A percentile compares a stretch with the other conserved stretches of the same genome.
These are phyloP conservation scores for Phalanger gymnotis DNA, from an alignment of 2,797 vertebrate species.

Conservation along the genomic window DNA sequence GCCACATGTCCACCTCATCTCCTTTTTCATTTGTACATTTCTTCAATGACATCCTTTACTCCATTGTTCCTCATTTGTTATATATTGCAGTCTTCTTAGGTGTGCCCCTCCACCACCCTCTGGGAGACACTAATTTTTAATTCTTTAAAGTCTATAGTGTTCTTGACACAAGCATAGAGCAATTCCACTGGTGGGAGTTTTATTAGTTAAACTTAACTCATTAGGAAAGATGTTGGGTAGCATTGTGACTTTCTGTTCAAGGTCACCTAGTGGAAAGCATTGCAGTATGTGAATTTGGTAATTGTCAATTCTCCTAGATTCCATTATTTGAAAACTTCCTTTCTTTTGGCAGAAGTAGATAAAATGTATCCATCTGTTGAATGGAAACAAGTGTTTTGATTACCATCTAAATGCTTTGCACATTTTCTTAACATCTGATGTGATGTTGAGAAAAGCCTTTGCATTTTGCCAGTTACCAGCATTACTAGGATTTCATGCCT, in stretches of 20 bases:
- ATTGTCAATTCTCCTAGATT: constrained; percentile 70
- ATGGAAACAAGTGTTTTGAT: constrained; percentile 78
- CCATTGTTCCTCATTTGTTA: not conserved
- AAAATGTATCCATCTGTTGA: constrained; percentile 66
- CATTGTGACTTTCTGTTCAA: constrained; percentile 33
- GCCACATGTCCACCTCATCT: not conserved
- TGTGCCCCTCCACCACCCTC: not conserved
- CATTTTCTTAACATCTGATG: constrained; percentile 69
- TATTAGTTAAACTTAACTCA: not conserved
- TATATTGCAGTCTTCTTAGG: not conserved
- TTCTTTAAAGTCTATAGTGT: not conserved
- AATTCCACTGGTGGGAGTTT: not conserved
- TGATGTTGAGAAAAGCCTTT: constrained; percentile 38
- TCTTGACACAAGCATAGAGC: not conserved
- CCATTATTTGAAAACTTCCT: constrained; percentile 51
- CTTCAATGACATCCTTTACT: not conserved
- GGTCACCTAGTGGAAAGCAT: not conserved
- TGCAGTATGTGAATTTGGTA: constrained; percentile 59
- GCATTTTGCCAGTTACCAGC: constrained; percentile 32
- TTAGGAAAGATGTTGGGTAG: not conserved
- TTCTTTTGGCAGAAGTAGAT: constrained; percentile 59
- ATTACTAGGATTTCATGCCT: constrained; percentile 20
- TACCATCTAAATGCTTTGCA: constrained; percentile 68
- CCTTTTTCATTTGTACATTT: not conserved
- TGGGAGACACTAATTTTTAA: not conserved